Evolutionary conservation across 2,888 invertebrate species (phyloP).

Genomic region (Tryphoninae sp.): DNA sequence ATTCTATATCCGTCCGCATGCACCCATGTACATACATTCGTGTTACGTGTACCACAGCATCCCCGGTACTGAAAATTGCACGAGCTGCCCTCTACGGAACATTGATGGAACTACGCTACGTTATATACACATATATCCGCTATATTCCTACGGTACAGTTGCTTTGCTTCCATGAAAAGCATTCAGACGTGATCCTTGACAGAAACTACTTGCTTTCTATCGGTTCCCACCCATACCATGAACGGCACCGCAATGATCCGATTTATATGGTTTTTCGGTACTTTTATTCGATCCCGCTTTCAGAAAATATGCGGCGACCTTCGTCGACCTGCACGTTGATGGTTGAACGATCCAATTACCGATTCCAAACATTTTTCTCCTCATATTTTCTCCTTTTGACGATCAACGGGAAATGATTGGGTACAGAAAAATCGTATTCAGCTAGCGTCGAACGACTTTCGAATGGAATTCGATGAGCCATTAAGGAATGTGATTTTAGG

Average conservation of each 20-base stretch:
- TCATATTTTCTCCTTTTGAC: too few relatives aligned
- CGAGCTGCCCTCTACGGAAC: constrained; percentile 22
- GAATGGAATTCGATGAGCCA: background rate
- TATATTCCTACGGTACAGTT: background rate
- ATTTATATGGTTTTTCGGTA: constrained; percentile 13
- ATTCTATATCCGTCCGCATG: background rate
- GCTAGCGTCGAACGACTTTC: background rate
- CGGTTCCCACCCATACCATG: constrained; percentile 1
- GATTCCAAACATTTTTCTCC: background rate
- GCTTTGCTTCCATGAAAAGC: constrained; percentile 16
- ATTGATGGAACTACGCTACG: background rate
- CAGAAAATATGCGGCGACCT: background rate
- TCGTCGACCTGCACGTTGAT: constrained; percentile 6
- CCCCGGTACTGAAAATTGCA: constrained; percentile 42
- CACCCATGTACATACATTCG: background rate
- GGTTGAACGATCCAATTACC: background rate
- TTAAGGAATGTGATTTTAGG: too few relatives aligned
- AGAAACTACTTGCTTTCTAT: constrained; percentile 15
- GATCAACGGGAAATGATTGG: too few relatives aligned
- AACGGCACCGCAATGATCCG: constrained; percentile 19
- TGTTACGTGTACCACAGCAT: background rate
- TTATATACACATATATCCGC: background rate
- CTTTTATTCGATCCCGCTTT: constrained; percentile 7
- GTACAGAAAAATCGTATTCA: too few relatives aligned
- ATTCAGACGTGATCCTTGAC: constrained; percentile 11